These are phyloP conservation scores for Girardinus metallicus DNA, from an alignment of 2,797 vertebrate species.

Conservation along the genomic window DNA sequence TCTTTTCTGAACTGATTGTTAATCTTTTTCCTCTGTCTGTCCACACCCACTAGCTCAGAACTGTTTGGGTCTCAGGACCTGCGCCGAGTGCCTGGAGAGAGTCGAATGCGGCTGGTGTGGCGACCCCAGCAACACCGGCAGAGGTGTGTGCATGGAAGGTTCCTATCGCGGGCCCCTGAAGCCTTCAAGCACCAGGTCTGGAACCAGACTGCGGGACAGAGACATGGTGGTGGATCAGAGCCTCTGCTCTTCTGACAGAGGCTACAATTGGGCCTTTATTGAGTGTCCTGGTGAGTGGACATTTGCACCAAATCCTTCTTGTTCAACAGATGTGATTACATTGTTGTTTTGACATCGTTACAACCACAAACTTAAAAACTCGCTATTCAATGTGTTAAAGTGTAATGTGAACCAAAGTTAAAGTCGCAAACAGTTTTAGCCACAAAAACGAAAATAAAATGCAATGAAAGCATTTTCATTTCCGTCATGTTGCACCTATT, in stretches of 20 bases:
- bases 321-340: not conserved
- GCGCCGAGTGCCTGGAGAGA: conserved; percentile 88
- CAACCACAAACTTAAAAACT: not conserved
- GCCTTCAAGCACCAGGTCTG: conserved; percentile 45
- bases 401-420: not conserved
- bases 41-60: conserved; percentile 84
- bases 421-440: not conserved
- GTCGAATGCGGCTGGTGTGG: conserved; percentile 93
- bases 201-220: conserved; percentile 36
- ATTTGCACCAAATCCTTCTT: not conserved
- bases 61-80: conserved; percentile 91
- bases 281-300: conserved; percentile 89
- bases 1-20: not conserved
- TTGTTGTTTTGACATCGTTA: not conserved
- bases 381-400: not conserved
- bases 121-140: conserved; percentile 90
- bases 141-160: conserved; percentile 87
- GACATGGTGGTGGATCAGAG: conserved; percentile 86
- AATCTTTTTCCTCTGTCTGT: not conserved
- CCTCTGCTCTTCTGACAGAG: conserved; percentile 87
- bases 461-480: not conserved
- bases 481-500: not conserved
- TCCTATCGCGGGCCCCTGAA: conserved; percentile 90
- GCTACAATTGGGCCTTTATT: conserved; percentile 91
- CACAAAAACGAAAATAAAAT: not conserved